Evolutionary conservation across 1,140 invertebrate genomes (phyloP), one percentile per base, ranked within the genome.

Genomic region (Marisa cornuarietis): DNA sequence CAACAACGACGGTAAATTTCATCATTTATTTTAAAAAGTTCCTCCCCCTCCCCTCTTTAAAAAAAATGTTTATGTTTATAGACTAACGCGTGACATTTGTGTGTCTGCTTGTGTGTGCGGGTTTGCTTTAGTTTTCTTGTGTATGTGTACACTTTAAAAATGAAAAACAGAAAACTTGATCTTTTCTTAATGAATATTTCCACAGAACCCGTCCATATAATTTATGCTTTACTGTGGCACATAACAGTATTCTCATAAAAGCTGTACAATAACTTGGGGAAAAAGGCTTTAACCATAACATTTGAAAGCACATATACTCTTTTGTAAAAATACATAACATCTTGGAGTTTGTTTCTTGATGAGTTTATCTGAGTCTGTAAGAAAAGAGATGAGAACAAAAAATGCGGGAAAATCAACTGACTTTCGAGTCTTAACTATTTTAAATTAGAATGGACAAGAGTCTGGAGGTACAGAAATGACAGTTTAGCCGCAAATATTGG

Each of bases 11-110:
- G 10, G 11, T 31, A 2, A 69, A 54, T 18, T n/a, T 18, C 42
- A 4, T 54, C 22, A n/a, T n/a, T 26, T 7, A 16, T n/a, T 68
- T 16, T 31, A 51, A n/a, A 49, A 20, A 1, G 24, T 22, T 13
- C 20, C 51, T 20, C 63, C 20, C 10, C 26, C 31, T 10, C 61
- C 26, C 49, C n/a, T n/a, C n/a, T n/a, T n/a, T n/a, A n/a, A 13
- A 58, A 26, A 62, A 22, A 42, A 22, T 65, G 58, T 63, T 54
- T 76, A 24, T 76, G 52, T 65, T n/a, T 61, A 31, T 73, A 49
- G 1, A 49, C 54, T 51, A 54, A n/a, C 49, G 4, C 49, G 4
- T 49, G 20, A n/a, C 54, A 51, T 49, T 31, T 52, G 69, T 49
- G 69, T 71, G 69, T 54, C 0, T 73, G 71, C 54, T 49, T 73